Conservation (phyloP, 2,113 vertebrate species). For the Chamaea fasciata region DNA sequence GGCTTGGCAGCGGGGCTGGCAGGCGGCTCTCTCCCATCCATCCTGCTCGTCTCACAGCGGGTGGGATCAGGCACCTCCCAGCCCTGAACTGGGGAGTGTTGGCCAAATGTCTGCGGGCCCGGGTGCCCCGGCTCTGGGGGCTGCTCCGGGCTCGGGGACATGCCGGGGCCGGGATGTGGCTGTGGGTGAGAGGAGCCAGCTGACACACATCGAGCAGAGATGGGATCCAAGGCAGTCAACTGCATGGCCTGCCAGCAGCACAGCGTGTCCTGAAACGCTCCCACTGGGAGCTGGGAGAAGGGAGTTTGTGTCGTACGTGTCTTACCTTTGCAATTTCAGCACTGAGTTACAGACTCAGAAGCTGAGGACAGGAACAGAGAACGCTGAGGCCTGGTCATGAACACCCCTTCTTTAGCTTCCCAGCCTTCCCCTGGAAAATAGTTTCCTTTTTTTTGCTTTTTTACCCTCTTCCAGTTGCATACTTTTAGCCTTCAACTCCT, state of each 20-base stretch:
- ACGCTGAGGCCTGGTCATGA: accelerated
- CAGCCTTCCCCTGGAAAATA: not conserved
- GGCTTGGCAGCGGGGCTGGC: conserved; percentile 44
- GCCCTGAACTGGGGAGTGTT: not conserved
- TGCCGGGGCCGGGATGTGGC: accelerated
- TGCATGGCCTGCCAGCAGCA: not conserved
- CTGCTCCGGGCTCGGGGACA: not conserved
- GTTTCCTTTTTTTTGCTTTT: not conserved
- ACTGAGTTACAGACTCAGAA: not conserved
- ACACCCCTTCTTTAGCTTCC: not conserved
- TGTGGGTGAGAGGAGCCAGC: not conserved
- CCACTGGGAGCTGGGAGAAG: not conserved
- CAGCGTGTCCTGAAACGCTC: not conserved
- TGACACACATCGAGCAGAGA: not conserved
- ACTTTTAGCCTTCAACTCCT: not conserved
- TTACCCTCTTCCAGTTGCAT: not conserved
- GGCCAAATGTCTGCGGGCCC: accelerated
- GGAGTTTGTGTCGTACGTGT: accelerated
- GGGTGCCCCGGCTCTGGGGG: not conserved
- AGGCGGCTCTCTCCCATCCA: not conserved
- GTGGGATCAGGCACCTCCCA: not conserved
- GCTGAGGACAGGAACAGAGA: not conserved
- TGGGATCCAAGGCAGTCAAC: not conserved
- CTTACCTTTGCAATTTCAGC: not conserved
- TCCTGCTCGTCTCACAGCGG: not conserved